Conservation (phyloP, 2,888 invertebrate genomes). For the Brachypalpus laphriformis region DNA sequence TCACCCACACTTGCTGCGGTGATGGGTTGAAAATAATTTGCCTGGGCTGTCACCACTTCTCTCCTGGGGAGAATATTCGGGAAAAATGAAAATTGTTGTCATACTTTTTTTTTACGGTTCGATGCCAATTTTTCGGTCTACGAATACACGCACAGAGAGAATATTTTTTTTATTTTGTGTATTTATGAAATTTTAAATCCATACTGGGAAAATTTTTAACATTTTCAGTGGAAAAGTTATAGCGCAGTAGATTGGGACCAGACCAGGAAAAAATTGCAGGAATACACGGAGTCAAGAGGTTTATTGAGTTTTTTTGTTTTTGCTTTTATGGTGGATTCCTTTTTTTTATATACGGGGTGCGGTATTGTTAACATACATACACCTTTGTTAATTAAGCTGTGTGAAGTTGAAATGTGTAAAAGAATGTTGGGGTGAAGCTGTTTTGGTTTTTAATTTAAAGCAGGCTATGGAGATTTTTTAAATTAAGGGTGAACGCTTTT, state of each 20-base stretch:
- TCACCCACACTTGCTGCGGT: background rate
- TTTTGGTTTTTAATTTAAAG: background rate
- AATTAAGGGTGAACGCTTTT: background rate
- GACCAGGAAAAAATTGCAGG: background rate
- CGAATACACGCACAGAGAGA: background rate
- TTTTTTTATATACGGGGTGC: background rate
- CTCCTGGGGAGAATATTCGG: background rate
- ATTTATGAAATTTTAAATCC: background rate
- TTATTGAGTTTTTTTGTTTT: background rate
- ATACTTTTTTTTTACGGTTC: background rate
- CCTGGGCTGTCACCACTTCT: background rate
- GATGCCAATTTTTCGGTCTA: background rate
- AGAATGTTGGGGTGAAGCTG: background rate
- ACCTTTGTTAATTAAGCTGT: conserved; percentile 13
- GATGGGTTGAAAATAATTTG: conserved; percentile 1
- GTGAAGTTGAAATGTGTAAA: background rate
- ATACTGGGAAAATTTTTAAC: background rate
- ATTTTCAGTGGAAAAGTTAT: conserved; percentile 8
- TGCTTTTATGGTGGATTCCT: background rate
- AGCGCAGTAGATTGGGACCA: background rate
- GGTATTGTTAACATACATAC: background rate
- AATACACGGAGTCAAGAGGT: background rate
- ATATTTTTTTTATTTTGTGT: background rate
- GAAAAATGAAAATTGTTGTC: background rate
- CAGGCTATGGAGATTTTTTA: background rate